These are phyloP conservation scores for Piaya cayana DNA, from an alignment of 2,113 vertebrate species.

Conservation along the genomic window DNA sequence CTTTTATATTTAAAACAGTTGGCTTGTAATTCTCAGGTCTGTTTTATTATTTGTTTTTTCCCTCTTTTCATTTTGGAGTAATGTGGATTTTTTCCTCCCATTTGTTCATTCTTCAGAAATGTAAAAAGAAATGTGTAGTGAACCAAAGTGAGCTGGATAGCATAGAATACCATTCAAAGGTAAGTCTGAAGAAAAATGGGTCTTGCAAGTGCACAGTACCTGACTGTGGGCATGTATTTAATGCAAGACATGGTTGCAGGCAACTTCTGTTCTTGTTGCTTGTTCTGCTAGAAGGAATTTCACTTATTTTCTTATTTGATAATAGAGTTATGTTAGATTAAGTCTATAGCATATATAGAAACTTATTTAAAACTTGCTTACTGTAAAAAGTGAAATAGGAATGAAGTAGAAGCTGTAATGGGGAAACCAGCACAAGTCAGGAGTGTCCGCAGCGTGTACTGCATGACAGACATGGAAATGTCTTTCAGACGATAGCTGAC, in stretches of 20 bases:
- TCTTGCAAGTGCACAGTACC: neutral
- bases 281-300: neutral
- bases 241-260: neutral
- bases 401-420: accelerated
- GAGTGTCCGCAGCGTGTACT: accelerated
- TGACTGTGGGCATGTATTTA: neutral
- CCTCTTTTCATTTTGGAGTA: neutral
- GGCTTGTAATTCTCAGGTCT: neutral
- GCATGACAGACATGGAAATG: accelerated
- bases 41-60: neutral
- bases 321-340: no score
- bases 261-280: neutral
- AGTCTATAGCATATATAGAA: accelerated
- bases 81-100: neutral
- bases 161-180: conserved; percentile 85
- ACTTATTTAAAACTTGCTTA: accelerated
- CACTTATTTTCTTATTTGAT: neutral
- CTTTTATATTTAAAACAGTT: neutral
- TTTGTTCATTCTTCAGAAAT: conserved; percentile 77
- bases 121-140: conserved; percentile 81
- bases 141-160: conserved; percentile 91
- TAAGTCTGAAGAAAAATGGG: conserved; percentile 4
- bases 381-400: accelerated
- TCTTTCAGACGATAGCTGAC: no score
- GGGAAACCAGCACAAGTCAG: neutral